These are phyloP conservation scores for Meliscaeva auricollis DNA, from an alignment of 2,888 invertebrate species.

Conservation along the genomic window DNA sequence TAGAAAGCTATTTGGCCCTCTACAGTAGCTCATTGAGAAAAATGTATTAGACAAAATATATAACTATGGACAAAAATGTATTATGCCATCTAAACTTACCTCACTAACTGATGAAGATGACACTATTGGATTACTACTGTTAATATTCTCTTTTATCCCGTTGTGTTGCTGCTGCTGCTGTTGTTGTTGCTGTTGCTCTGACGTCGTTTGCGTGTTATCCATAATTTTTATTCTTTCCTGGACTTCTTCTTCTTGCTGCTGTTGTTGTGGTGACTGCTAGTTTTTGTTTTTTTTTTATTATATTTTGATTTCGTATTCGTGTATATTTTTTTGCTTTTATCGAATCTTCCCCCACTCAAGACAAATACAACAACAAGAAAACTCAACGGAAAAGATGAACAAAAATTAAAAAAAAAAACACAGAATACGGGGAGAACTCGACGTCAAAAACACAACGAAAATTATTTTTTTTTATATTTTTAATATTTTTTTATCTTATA, in stretches of 20 bases:
- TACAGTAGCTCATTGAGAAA: constrained; percentile 14
- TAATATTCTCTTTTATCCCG: constrained; percentile 83
- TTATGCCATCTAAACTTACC: constrained; percentile 53
- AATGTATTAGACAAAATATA: background rate
- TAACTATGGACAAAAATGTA: background rate
- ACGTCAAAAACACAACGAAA: constrained; percentile 64
- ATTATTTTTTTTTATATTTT: constrained; percentile 40
- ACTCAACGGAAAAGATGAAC: constrained; percentile 62
- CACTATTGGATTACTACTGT: constrained; percentile 82
- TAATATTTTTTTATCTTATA: constrained; percentile 41
- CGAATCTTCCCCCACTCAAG: constrained; percentile 64
- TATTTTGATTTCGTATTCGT: constrained; percentile 53
- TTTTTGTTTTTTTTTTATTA: constrained; percentile 36
- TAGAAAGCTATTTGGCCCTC: too few relatives aligned
- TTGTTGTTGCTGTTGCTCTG: constrained; percentile 79
- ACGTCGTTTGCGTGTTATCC: constrained; percentile 77
- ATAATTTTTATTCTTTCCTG: constrained; percentile 71
- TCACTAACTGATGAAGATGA: constrained; percentile 77
- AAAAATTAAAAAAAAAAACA: constrained; percentile 49
- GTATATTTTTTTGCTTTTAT: constrained; percentile 58
- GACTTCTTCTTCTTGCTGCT: constrained; percentile 52
- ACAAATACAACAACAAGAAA: constrained; percentile 56
- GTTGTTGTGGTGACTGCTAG: constrained; percentile 45
- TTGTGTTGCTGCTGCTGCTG: constrained; percentile 79
- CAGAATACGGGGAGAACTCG: constrained; percentile 68